A percentile compares a stretch with the other conserved stretches of the same genome.
These are phyloP conservation scores for Erpetoichthys calabaricus DNA, from an alignment of 2,797 vertebrate genomes.

Conservation along the genomic window DNA sequence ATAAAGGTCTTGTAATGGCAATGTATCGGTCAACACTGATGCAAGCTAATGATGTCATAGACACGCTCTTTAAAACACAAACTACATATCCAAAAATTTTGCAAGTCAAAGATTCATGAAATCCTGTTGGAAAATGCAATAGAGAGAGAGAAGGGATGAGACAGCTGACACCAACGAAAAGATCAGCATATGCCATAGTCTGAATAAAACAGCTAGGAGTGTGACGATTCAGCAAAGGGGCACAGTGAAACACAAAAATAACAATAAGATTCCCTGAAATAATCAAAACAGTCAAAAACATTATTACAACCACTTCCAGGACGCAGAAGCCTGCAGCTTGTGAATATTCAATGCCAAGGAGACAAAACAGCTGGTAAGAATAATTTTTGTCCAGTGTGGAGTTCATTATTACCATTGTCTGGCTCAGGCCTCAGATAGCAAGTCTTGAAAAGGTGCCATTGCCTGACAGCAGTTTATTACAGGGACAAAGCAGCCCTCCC, in stretches of 20 bases:
- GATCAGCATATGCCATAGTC: slow-evolving; percentile 96
- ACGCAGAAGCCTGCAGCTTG: slow-evolving; percentile 75
- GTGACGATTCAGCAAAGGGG: slow-evolving; percentile 88
- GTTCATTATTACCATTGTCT: slow-evolving; percentile 67
- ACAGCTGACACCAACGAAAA: slow-evolving; percentile 90
- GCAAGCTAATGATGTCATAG: slow-evolving; percentile 86
- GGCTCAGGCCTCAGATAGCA: slow-evolving; percentile 43
- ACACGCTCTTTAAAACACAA: slow-evolving; percentile 90
- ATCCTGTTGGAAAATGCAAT: slow-evolving; percentile 65
- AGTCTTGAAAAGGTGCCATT: slow-evolving; percentile 34
- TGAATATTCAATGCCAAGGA: slow-evolving; percentile 75
- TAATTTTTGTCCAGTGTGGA: slow-evolving; percentile 72
- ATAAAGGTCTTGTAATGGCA: slow-evolving; percentile 83
- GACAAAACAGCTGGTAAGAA: slow-evolving; percentile 69
- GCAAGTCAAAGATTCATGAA: slow-evolving; percentile 77
- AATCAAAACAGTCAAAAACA: slow-evolving; percentile 84
- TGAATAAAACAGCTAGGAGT: slow-evolving; percentile 95
- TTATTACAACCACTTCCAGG: slow-evolving; percentile 78
- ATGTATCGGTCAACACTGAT: slow-evolving; percentile 94
- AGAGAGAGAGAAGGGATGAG: slow-evolving; percentile 85
- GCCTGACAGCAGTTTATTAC: slow-evolving; percentile 35
- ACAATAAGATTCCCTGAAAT: slow-evolving; percentile 90
- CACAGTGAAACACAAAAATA: slow-evolving; percentile 95
- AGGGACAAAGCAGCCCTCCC: slow-evolving; percentile 27
- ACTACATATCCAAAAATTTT: slow-evolving; percentile 87